A percentile compares a stretch with the other conserved stretches of the same genome.
Evolutionary conservation across 2,113 vertebrate genomes (phyloP).

Genomic region (Mionectes macconnelli): DNA sequence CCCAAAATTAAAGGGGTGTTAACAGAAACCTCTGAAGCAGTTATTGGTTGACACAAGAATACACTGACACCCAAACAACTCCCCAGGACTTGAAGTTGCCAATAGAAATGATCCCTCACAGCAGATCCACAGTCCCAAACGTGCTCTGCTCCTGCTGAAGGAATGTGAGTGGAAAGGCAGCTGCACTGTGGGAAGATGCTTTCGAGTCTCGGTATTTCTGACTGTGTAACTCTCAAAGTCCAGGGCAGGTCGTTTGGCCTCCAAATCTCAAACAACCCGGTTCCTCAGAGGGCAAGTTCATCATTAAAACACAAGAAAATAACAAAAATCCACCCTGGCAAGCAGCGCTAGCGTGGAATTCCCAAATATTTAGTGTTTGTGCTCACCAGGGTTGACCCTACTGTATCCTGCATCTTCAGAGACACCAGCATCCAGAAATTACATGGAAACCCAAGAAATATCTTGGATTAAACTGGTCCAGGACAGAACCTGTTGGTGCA

Average conservation of each 20-base stretch:
- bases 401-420: background rate
- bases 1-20: conserved; percentile 18
- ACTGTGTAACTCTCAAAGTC: background rate
- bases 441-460: background rate
- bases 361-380: background rate
- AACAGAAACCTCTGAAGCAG: background rate
- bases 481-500: background rate
- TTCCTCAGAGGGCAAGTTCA: background rate
- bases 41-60: background rate
- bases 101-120: background rate
- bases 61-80: background rate
- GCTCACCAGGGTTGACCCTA: background rate
- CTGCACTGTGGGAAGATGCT: background rate
- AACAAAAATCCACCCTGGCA: background rate
- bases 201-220: background rate
- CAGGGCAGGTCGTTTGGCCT: fast-evolving
- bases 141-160: background rate
- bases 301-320: background rate
- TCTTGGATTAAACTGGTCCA: background rate
- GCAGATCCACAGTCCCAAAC: background rate
- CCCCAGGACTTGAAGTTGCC: background rate
- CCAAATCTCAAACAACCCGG: background rate
- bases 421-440: background rate
- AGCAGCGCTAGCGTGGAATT: background rate
- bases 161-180: background rate